These are phyloP conservation scores for Gasteruption jaculator DNA, from an alignment of 2,888 invertebrate genomes.

Conservation along the genomic window DNA sequence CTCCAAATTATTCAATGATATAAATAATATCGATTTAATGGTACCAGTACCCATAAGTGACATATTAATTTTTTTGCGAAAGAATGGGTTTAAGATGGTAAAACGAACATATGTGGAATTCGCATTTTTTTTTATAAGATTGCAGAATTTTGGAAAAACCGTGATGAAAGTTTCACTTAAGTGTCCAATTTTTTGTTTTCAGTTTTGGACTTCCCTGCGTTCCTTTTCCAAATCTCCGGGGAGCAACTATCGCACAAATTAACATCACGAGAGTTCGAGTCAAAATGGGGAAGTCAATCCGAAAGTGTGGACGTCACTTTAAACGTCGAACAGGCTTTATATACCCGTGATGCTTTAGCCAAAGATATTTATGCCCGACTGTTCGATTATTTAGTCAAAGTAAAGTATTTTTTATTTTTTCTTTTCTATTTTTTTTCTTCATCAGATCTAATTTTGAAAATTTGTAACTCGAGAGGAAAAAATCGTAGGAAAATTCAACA, in stretches of 20 bases:
- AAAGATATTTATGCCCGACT: constrained; percentile 63
- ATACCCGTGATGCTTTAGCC: constrained; percentile 62
- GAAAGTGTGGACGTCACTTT: constrained; percentile 63
- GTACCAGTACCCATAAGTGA: too few relatives aligned
- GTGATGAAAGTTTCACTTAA: constrained; percentile 8
- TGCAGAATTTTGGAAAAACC: background rate
- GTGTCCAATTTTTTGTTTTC: constrained; percentile 23
- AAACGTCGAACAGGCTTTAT: constrained; percentile 62
- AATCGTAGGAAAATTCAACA: too few relatives aligned
- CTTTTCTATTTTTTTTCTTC: background rate
- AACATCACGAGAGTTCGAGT: constrained; percentile 61
- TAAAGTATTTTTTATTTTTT: constrained; percentile 23
- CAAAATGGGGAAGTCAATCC: constrained; percentile 63
- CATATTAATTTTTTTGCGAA: too few relatives aligned
- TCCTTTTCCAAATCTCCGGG: constrained; percentile 57
- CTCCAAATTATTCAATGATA: too few relatives aligned
- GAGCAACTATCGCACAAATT: constrained; percentile 58
- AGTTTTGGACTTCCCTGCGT: constrained; percentile 63
- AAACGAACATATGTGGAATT: too few relatives aligned
- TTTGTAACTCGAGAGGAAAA: too few relatives aligned
- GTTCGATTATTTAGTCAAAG: constrained; percentile 62
- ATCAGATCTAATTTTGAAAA: too few relatives aligned
- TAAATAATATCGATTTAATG: too few relatives aligned
- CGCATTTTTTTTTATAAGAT: constrained; percentile 1
- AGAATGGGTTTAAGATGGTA: too few relatives aligned